phyloP scores from a whole-genome alignment of 2,888 invertebrate species.

The Caenorhabditis panamensis region DNA sequence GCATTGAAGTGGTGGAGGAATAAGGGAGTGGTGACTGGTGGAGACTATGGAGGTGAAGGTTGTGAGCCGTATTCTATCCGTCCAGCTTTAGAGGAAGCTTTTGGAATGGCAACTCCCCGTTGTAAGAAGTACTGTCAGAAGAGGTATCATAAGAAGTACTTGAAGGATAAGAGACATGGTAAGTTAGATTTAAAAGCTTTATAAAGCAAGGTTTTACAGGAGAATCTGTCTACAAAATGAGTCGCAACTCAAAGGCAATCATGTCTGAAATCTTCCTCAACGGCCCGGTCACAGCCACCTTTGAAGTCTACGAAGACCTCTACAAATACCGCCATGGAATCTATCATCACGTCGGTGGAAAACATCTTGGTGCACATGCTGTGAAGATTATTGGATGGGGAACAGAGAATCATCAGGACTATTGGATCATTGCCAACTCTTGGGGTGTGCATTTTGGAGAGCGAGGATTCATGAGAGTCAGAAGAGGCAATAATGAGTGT shows the following conservation, averaged over 20 bases:
- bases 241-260: slow-evolving; percentile 85
- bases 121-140: too few species aligned
- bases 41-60: slow-evolving; percentile 85
- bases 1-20: slow-evolving; percentile 92
- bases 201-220: too few species aligned
- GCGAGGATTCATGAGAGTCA: slow-evolving; percentile 10
- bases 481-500: slow-evolving; percentile 18
- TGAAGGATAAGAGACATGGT: too few species aligned
- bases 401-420: not conserved
- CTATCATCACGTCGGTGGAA: slow-evolving; percentile 13
- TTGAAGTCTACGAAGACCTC: slow-evolving; percentile 91
- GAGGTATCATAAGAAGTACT: too few species aligned
- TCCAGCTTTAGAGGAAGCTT: slow-evolving; percentile 82
- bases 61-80: slow-evolving; percentile 91
- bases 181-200: too few species aligned
- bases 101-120: too few species aligned
- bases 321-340: slow-evolving; percentile 88
- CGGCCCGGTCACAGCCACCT: slow-evolving; percentile 90
- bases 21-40: slow-evolving; percentile 91
- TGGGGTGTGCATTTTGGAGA: slow-evolving; percentile 22
- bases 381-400: slow-evolving; percentile 40
- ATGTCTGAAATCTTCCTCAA: slow-evolving; percentile 89
- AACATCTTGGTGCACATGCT: not conserved
- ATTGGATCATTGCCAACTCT: slow-evolving; percentile 24
- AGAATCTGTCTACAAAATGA: not conserved